Evolutionary conservation across 2,797 vertebrate genomes (phyloP), one percentile per base, ranked within the genome.

Genomic region (Coracias cyanogaster): DNA sequence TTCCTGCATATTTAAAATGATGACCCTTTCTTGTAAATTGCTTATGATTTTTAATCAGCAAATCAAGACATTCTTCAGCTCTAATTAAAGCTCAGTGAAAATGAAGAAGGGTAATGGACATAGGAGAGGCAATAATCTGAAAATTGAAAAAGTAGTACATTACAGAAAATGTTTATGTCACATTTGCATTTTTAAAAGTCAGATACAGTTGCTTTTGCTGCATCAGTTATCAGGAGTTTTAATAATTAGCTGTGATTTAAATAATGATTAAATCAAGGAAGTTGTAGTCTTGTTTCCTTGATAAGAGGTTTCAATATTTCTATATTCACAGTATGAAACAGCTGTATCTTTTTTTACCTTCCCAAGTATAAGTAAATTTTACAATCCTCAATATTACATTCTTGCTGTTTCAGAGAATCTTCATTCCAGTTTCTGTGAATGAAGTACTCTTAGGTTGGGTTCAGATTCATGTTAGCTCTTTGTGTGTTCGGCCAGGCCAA

Each of bases 231-330:
- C 79, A 92, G 90, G 57, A 95, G 26, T 51, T 71, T 93, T 93
- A 97, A 96, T 97, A 97, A 97, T 98, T 94, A 95, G 12, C 41
- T 80, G 20, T 45, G 74, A 45, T 79, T 39, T 93, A 97, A 97
- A 95, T 97, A 96, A 96, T 61, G 76, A 60, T 84, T 96, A 95
- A 95, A 90, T 93, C 62, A 96, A 85, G 79, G 84, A 97, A 95
- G 58, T 69, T 60, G 14, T 48, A 82, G 15, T 49, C 45, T 58
- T 61, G 7, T 94, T 97, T 91, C 62, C 51, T 69, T 80, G 46
- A 48, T 89, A 74, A 89, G 26, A 77, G 25, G 5, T 88, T 94
- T 93, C 80, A 96, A 24, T 72, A 60, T 82, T 86, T 48, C 70
- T 94, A 21, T 84, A 19, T 91, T 96, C 62, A 82, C 25, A 15